phyloP scores from a whole-genome alignment of 2,797 vertebrate species.

The Mormyrops boulengeri region DNA sequence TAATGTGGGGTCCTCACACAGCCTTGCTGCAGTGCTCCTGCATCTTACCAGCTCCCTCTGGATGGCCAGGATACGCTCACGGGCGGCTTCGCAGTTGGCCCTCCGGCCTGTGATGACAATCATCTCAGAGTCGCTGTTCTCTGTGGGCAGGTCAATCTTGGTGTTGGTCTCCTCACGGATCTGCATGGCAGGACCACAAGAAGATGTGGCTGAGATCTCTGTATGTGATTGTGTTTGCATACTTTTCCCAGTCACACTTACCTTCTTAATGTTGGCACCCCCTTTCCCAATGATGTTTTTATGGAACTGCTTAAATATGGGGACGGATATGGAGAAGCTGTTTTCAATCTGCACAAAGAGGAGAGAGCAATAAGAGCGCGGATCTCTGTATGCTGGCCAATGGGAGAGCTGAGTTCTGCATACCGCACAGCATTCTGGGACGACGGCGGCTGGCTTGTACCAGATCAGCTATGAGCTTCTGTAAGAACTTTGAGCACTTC shows the following conservation, averaged over 20 bases:
- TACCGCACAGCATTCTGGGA: neutral
- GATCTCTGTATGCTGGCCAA: neutral
- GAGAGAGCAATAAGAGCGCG: neutral
- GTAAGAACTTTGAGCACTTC: slow-evolving; percentile 72
- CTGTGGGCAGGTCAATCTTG: slow-evolving; percentile 73
- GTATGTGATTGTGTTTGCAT: neutral
- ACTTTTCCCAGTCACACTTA: slow-evolving; percentile 22
- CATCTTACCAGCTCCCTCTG: slow-evolving; percentile 65
- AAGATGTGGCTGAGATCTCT: neutral
- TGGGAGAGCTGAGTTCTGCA: neutral
- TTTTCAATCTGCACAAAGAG: slow-evolving; percentile 60
- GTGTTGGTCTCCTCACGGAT: slow-evolving; percentile 75
- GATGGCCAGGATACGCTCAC: slow-evolving; percentile 67
- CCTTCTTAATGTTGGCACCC: slow-evolving; percentile 74
- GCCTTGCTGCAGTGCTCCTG: neutral
- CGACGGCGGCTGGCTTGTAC: slow-evolving; percentile 39
- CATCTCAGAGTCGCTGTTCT: slow-evolving; percentile 73
- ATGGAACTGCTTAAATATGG: slow-evolving; percentile 76
- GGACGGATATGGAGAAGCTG: slow-evolving; percentile 69
- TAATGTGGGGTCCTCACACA: neutral
- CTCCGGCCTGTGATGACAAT: slow-evolving; percentile 73
- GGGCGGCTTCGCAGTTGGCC: slow-evolving; percentile 67
- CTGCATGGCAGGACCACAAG: slow-evolving; percentile 40
- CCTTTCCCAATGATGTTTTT: slow-evolving; percentile 78
- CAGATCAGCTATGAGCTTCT: slow-evolving; percentile 69